A percentile compares a stretch with the other conserved stretches of the same genome.
phyloP scores from a whole-genome alignment of 2,888 invertebrate species.

The Drosophila meridiana region DNA sequence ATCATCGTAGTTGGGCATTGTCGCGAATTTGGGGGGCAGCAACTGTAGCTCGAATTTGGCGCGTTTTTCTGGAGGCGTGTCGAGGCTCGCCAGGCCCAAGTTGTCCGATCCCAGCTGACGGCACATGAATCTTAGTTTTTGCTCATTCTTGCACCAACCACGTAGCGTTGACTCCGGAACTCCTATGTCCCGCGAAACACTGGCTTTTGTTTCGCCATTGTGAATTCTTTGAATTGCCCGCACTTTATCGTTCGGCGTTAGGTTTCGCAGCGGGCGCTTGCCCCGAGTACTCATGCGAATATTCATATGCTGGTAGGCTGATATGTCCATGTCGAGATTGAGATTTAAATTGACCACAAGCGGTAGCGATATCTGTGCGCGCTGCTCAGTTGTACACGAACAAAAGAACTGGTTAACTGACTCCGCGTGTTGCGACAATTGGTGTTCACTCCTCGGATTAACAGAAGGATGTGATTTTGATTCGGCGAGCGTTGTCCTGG shows the following conservation, averaged over 20 bases:
- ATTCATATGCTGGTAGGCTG: conserved; percentile 82
- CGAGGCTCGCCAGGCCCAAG: conserved; percentile 59
- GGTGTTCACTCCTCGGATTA: conserved; percentile 77
- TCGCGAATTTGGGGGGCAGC: conserved; percentile 70
- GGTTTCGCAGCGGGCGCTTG: conserved; percentile 90
- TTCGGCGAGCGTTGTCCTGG: conserved; percentile 55
- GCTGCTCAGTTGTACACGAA: conserved; percentile 31
- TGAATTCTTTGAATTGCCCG: conserved; percentile 92
- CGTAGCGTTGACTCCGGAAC: conserved; percentile 94
- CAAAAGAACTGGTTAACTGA: conserved; percentile 22
- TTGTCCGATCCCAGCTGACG: conserved; percentile 90
- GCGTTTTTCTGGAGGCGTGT: conserved; percentile 82
- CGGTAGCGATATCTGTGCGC: conserved; percentile 22
- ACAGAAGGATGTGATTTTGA: conserved; percentile 80
- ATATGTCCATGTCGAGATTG: conserved; percentile 74
- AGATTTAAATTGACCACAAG: conserved; percentile 4
- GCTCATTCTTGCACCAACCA: conserved; percentile 95
- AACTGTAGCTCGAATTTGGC: conserved; percentile 75
- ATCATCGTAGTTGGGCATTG: conserved; percentile 77
- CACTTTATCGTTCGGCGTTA: conserved; percentile 91
- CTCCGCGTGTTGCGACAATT: conserved; percentile 49
- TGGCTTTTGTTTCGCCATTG: conserved; percentile 93
- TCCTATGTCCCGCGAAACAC: conserved; percentile 93
- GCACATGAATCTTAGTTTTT: conserved; percentile 89
- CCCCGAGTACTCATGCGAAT: conserved; percentile 88